phyloP scores from a whole-genome alignment of 1,140 invertebrate genomes.

The Bombus waltoni region DNA sequence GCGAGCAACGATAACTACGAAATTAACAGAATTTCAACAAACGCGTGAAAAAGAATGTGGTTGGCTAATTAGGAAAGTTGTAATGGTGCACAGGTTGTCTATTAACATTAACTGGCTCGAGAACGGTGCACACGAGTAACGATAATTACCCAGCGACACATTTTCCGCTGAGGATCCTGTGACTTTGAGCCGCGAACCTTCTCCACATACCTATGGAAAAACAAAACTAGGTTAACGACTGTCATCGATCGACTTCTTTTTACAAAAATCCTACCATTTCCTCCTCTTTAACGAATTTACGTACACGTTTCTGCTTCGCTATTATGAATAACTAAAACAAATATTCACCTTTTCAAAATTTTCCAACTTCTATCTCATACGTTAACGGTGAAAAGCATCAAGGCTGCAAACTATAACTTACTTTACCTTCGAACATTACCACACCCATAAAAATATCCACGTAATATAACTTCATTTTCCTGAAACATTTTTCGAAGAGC shows the following conservation, averaged over 20 bases:
- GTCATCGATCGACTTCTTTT: background rate
- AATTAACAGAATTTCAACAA: constrained; percentile 31
- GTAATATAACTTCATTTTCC: background rate
- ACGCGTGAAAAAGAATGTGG: constrained; percentile 7
- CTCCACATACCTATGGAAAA: too few relatives aligned
- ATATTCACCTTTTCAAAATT: background rate
- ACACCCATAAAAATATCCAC: too few relatives aligned
- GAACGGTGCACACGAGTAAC: constrained; percentile 9
- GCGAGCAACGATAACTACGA: background rate
- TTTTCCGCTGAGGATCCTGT: constrained; percentile 8
- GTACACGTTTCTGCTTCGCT: too few relatives aligned
- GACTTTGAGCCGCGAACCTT: background rate
- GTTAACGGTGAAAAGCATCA: too few relatives aligned
- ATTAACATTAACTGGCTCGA: constrained; percentile 17
- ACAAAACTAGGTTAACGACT: constrained; percentile 24
- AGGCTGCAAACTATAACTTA: too few relatives aligned
- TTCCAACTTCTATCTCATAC: too few relatives aligned
- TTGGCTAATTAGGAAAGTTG: constrained; percentile 40
- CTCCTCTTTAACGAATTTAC: too few relatives aligned
- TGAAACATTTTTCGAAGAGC: background rate
- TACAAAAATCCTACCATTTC: background rate
- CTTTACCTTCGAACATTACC: too few relatives aligned
- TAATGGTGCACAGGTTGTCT: constrained; percentile 8
- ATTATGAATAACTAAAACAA: background rate
- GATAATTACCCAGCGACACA: constrained; percentile 39